phyloP scores from a whole-genome alignment of 2,888 invertebrate genomes.

The Neocrepidodera transversa region DNA sequence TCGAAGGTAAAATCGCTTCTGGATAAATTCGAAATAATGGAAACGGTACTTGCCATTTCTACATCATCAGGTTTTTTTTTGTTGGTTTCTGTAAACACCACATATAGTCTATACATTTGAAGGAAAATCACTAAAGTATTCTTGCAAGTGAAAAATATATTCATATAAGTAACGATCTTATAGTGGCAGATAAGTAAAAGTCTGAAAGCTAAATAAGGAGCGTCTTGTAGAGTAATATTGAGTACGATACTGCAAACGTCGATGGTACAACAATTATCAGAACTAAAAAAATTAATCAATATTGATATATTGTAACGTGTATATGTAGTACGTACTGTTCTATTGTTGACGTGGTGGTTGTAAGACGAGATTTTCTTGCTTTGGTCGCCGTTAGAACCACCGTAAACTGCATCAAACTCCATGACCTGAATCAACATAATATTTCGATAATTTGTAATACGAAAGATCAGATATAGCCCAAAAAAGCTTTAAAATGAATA shows the following conservation, averaged over 20 bases:
- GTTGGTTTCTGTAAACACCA: conserved; percentile 75
- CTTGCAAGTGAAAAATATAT: conserved; percentile 95
- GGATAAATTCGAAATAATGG: conserved; percentile 61
- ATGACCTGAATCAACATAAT: conserved; percentile 63
- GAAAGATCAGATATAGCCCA: no score
- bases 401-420: conserved; percentile 93
- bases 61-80: conserved; percentile 51
- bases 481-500: no score
- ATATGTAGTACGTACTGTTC: conserved; percentile 49
- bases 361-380: conserved; percentile 75
- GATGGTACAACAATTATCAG: conserved; percentile 82
- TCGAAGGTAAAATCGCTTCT: conserved; percentile 53
- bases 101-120: conserved; percentile 80
- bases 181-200: conserved; percentile 87
- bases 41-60: conserved; percentile 58
- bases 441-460: conserved; percentile 7
- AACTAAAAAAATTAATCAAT: conserved; percentile 56
- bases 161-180: conserved; percentile 91
- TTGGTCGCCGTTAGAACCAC: conserved; percentile 91
- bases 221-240: conserved; percentile 86
- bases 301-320: not conserved
- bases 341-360: conserved; percentile 55
- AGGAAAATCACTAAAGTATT: conserved; percentile 87
- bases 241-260: conserved; percentile 90
- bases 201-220: conserved; percentile 86